These are phyloP conservation scores for Microcaecilia unicolor DNA, from an alignment of 2,797 vertebrate genomes.

Conservation along the genomic window DNA sequence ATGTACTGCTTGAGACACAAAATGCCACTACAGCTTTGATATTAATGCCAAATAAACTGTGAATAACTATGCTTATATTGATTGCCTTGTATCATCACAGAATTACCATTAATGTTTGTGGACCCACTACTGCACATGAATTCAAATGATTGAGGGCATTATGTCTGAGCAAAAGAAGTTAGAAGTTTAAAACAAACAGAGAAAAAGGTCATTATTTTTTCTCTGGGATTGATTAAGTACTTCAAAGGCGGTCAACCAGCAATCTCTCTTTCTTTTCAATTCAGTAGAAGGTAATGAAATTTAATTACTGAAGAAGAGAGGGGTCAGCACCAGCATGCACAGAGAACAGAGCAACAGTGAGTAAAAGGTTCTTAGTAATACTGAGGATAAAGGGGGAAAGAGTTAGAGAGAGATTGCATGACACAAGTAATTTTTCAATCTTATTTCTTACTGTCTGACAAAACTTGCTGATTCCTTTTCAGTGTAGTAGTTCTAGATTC, in stretches of 20 bases:
- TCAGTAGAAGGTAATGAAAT: conserved; percentile 46
- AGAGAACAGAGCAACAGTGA: conserved; percentile 21
- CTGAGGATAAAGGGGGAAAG: conserved; percentile 44
- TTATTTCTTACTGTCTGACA: too few relatives aligned
- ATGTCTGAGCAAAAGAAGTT: not conserved
- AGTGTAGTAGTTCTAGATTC: too few relatives aligned
- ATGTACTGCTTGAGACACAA: too few relatives aligned
- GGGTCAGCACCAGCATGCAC: conserved; percentile 6
- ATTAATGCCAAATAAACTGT: not conserved
- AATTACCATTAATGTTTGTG: not conserved
- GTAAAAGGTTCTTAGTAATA: conserved; percentile 37
- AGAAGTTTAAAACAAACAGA: conserved; percentile 19
- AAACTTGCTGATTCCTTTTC: too few relatives aligned
- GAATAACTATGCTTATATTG: not conserved
- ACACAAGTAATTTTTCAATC: too few relatives aligned
- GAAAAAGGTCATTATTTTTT: conserved; percentile 26
- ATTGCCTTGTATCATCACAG: not conserved
- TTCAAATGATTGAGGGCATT: not conserved
- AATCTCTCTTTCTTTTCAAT: conserved; percentile 39
- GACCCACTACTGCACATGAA: not conserved
- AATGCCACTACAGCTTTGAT: not conserved
- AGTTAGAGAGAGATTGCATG: too few relatives aligned
- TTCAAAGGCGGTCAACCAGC: conserved; percentile 31
- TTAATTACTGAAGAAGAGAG: conserved; percentile 46
- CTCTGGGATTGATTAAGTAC: conserved; percentile 36